Evolutionary conservation across 2,113 vertebrate genomes (phyloP), one percentile per base, ranked within the genome.

Genomic region (Dasypus novemcinctus): DNA sequence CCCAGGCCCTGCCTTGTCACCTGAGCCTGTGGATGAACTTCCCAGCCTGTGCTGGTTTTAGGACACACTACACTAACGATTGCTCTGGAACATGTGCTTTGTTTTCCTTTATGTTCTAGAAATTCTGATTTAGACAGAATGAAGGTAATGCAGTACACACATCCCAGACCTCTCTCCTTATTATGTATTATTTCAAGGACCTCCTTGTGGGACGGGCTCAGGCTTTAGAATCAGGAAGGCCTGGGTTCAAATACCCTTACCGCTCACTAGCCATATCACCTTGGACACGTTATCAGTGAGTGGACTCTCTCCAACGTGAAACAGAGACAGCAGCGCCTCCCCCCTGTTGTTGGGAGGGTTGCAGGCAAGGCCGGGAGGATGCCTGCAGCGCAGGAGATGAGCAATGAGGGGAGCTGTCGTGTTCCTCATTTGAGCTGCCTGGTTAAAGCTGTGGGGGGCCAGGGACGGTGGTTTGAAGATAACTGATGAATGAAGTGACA

Each of bases 41-140:
- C 43, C 36, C 31, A 54, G 63, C 3, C 75, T 41, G 6, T 36
- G 59, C 36, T 81, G 52, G 63, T 59, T 59, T 18, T 27, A 76
- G 21, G 10, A 75, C 41, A 69, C 13, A 71, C 29, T n/a, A 9
- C 31, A 46, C 36, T 76, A 46, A 64, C 57, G 41, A 43, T 36
- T 68, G 68, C 82, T 43, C 91, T 81, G 41, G 33, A 76, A 13
- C 8, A 27, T 36, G 3, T 41, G 14, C n/a, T n/a, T n/a, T 13
- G 59, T 87, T 75, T 90, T 36, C n/a, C n/a, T n/a, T 71, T 80
- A 12, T 54, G 31, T 81, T 86, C 90, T 72, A 85, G 81, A 90
- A 84, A 79, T 80, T 90, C 63, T 78, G 41, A 49, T 61, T 79
- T 74, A 59, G 61, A 68, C 1, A 1, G 17, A 57, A 11, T 5